A percentile compares a stretch with the other conserved stretches of the same genome.
Evolutionary conservation across 2,113 vertebrate genomes (phyloP).

Genomic region (Merops nubicus): DNA sequence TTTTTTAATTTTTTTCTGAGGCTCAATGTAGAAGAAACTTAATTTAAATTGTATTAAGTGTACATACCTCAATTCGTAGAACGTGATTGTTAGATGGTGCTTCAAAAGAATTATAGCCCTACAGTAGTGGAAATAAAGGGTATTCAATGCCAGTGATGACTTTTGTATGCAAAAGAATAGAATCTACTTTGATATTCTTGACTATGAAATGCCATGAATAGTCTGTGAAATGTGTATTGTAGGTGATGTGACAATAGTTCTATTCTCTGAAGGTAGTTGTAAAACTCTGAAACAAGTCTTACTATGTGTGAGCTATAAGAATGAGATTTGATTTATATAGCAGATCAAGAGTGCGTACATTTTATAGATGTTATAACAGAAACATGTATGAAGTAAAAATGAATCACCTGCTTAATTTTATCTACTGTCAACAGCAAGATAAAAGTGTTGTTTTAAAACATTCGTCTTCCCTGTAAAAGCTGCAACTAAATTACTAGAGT

Average conservation of each 20-base stretch:
- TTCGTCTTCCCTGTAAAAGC: not conserved
- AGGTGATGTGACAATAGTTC: not conserved
- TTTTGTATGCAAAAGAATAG: constrained; percentile 46
- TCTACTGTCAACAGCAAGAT: constrained; percentile 31
- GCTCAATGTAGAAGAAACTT: not conserved
- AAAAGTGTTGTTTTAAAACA: constrained; percentile 41
- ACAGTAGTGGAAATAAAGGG: constrained; percentile 32
- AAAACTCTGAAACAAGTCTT: constrained; percentile 23
- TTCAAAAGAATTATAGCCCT: constrained; percentile 34
- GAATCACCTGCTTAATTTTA: constrained; percentile 52
- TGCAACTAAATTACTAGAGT: not conserved
- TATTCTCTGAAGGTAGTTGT: not conserved
- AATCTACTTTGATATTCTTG: constrained; percentile 20
- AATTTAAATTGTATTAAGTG: not conserved
- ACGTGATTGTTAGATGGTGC: constrained; percentile 16
- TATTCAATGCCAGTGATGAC: not conserved
- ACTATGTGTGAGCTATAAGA: not conserved
- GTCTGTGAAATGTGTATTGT: not conserved
- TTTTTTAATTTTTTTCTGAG: not conserved
- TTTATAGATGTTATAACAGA: constrained; percentile 17
- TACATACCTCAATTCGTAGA: not conserved
- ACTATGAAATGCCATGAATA: constrained; percentile 15
- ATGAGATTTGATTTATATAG: not conserved
- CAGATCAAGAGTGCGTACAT: not conserved
- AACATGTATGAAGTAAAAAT: constrained; percentile 15